Conservation (phyloP, 1,140 invertebrate species). For the Temnothorax curvispinosus region DNA sequence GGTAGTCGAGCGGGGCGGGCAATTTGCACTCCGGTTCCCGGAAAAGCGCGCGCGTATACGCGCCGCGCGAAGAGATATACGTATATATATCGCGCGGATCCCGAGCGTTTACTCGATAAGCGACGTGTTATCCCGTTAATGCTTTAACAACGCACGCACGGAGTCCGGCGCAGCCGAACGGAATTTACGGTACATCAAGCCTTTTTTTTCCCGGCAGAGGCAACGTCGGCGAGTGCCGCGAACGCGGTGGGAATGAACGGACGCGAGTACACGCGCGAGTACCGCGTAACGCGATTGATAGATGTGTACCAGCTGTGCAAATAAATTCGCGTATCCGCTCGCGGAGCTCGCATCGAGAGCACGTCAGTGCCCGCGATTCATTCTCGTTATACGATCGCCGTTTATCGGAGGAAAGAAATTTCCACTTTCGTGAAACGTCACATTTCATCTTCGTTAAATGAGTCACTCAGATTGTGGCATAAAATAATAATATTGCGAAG, state of each 20-base stretch:
- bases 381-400: background rate
- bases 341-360: background rate
- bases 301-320: conserved; percentile 44
- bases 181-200: conserved; percentile 54
- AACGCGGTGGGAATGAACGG: conserved; percentile 10
- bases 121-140: conserved; percentile 50
- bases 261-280: background rate
- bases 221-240: background rate
- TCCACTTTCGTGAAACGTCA: background rate
- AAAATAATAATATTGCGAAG: background rate
- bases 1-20: conserved; percentile 57
- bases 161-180: background rate
- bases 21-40: conserved; percentile 63
- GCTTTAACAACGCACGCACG: background rate
- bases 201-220: conserved; percentile 8
- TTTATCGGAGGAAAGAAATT: background rate
- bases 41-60: conserved; percentile 23
- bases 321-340: conserved; percentile 47
- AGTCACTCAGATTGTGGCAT: background rate
- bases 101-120: conserved; percentile 42
- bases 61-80: conserved; percentile 14
- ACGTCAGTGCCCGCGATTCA: background rate
- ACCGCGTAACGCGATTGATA: conserved; percentile 1
- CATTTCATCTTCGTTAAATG: background rate
- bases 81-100: background rate